Base-by-base conservation (phyloP, 2,888 invertebrate species). In the Rhogogaster chlorosoma region DNA sequence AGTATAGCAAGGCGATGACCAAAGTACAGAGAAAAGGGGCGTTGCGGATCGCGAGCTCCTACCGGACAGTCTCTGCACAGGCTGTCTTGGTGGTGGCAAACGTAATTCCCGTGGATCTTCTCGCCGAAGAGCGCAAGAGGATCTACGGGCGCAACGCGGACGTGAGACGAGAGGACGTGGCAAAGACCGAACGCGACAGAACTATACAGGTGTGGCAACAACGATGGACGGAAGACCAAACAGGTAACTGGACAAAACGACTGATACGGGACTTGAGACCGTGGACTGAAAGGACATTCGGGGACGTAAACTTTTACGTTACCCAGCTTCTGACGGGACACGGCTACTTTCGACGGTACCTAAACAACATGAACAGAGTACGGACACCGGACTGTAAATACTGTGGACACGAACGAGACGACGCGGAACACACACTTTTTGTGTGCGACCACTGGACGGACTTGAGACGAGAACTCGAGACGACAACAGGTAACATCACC, bases 251-350 rank as follows among this genome's bases (percentile, higher is more conserved):
- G 85, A 87, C 87, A 26, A 70, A 61, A 9, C 85, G 49, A n/a
- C 85, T 86, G 7, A 85, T 87, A 26, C 10, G 7, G 15, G 32
- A 86, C n/a, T 5, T 86, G 78, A 49, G 18, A 32, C 0, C 67
- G 67, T 67, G 67, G 67, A 67, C 67, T 12, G 29, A 6, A 2
- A 15, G 67, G 32, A 6, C 15, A 3, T 67, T 67, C 26, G 86
- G 75, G 5, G 85, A 87, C 1, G 84, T 87, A 6, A 82, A 85
- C 29, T 89, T 85, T 64, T 87, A 87, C 85, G 53, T 88, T 0
- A 89, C 88, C 6, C 88, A 89, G 85, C 73, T 88, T 26, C 85
- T 89, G 3, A 87, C 87, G 7, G 88, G 87, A 9, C 89, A 89
- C 77, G 89, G 89, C 9, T 86, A 84, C 53, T 89, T 89, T 78